phyloP scores from a whole-genome alignment of 2,797 vertebrate genomes.

The Adrianichthys oophorus region DNA sequence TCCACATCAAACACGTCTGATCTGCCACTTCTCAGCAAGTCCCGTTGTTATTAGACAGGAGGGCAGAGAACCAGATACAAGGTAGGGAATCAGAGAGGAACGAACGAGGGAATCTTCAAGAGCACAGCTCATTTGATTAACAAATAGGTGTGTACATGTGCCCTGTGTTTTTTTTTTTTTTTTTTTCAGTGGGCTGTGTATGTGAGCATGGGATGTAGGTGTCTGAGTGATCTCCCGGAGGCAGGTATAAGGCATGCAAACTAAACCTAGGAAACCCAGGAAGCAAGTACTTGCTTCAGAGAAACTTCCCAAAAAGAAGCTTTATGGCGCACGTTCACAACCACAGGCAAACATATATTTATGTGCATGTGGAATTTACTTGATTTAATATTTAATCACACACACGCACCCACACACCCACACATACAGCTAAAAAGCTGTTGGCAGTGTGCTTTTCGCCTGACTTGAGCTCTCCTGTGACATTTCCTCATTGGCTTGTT shows the following conservation, averaged over 20 bases:
- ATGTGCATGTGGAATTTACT: conserved; percentile 15
- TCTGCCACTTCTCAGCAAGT: conserved; percentile 53
- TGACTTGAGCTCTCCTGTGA: conserved; percentile 71
- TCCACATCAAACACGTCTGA: conserved; percentile 67
- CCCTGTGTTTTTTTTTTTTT: conserved; percentile 13
- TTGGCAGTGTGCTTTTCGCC: conserved; percentile 61
- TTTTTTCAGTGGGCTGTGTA: conserved; percentile 11
- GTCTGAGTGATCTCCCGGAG: conserved; percentile 40
- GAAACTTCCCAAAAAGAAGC: conserved; percentile 38
- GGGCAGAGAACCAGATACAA: conserved; percentile 43
- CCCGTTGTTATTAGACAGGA: conserved; percentile 55
- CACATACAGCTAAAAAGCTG: conserved; percentile 30
- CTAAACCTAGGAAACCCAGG: conserved; percentile 45
- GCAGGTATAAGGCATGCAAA: conserved; percentile 61
- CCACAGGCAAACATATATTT: conserved; percentile 3
- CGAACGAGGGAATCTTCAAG: conserved; percentile 53
- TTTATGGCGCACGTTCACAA: conserved; percentile 29
- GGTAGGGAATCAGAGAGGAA: conserved; percentile 32
- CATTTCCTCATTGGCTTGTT: conserved; percentile 78
- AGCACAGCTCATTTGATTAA: conserved; percentile 69
- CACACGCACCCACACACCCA: conserved; percentile 13
- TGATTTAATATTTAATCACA: conserved; percentile 54
- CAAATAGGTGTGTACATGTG: conserved; percentile 57
- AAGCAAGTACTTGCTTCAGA: conserved; percentile 55
- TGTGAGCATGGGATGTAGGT: conserved; percentile 1